These are phyloP conservation scores for Agonopterix alstromeriana DNA, from an alignment of 2,888 invertebrate species.

Conservation along the genomic window DNA sequence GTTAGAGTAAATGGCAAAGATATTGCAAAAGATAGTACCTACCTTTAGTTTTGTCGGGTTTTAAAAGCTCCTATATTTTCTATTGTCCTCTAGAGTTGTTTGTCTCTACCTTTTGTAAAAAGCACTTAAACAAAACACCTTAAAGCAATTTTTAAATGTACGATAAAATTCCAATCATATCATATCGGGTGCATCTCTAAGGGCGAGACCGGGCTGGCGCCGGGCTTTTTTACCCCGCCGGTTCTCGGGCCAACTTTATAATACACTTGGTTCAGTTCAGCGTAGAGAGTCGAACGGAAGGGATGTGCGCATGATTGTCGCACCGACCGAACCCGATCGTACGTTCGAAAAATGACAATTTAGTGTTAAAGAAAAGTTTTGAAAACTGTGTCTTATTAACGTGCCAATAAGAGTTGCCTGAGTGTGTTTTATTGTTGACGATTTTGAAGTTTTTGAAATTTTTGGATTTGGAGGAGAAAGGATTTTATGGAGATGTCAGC, in stretches of 20 bases:
- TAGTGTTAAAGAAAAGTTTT: slow-evolving; percentile 5
- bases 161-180: slow-evolving; percentile 47
- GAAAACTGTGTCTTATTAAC: slow-evolving; percentile 44
- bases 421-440: slow-evolving; percentile 26
- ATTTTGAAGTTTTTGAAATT: slow-evolving; percentile 24
- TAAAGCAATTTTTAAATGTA: slow-evolving; percentile 7
- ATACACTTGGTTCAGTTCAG: slow-evolving; percentile 48
- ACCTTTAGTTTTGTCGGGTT: no score
- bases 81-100: no score
- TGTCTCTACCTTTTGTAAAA: neutral
- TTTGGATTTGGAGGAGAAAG: slow-evolving; percentile 27
- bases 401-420: slow-evolving; percentile 41
- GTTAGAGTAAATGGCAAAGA: no score
- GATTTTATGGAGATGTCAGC: slow-evolving; percentile 52
- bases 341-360: slow-evolving; percentile 18
- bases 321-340: slow-evolving; percentile 6
- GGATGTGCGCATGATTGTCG: slow-evolving; percentile 28
- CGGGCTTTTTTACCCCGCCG: slow-evolving; percentile 68
- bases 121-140: slow-evolving; percentile 7
- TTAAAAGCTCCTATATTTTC: no score
- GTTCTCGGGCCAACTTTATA: slow-evolving; percentile 45
- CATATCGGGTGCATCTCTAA: slow-evolving; percentile 58
- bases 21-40: no score
- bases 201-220: slow-evolving; percentile 72
- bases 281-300: slow-evolving; percentile 32